Conservation (phyloP, 2,113 vertebrate genomes). For the Halcyon senegalensis region DNA sequence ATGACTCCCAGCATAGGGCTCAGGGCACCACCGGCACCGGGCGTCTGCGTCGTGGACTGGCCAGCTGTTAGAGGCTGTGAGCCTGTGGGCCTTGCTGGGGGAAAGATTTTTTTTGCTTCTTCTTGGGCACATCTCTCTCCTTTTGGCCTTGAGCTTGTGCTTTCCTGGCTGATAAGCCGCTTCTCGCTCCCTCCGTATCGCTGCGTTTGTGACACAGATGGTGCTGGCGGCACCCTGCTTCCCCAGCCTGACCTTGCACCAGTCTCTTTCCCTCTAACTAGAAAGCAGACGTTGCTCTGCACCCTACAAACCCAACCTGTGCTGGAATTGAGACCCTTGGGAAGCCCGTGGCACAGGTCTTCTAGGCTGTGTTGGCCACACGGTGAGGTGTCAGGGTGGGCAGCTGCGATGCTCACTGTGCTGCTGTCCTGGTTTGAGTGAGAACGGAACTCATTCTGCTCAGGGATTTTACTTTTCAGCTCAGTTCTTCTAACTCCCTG, state of each 20-base stretch:
- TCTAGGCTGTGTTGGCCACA: accelerated
- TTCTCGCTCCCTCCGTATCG: accelerated
- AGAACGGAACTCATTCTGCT: no score
- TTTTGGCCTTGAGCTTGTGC: not conserved
- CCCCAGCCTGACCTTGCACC: not conserved
- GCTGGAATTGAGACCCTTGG: not conserved
- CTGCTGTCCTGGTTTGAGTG: not conserved
- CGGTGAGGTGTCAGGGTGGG: accelerated
- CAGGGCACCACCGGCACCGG: not conserved
- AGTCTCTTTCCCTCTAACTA: not conserved
- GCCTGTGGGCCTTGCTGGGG: not conserved
- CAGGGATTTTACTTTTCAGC: no score
- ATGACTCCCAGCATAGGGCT: accelerated
- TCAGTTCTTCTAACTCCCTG: no score
- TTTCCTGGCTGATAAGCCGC: not conserved
- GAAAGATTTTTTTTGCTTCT: not conserved
- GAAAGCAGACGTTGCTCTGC: not conserved
- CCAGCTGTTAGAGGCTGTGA: not conserved
- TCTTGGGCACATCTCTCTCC: not conserved
- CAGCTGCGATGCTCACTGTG: not conserved
- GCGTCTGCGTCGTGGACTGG: accelerated
- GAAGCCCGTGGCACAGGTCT: not conserved
- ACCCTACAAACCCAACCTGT: not conserved
- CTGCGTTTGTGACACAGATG: not conserved
- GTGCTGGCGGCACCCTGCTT: not conserved